Conservation (phyloP, 2,888 invertebrate genomes). For the Papilio gigon region DNA sequence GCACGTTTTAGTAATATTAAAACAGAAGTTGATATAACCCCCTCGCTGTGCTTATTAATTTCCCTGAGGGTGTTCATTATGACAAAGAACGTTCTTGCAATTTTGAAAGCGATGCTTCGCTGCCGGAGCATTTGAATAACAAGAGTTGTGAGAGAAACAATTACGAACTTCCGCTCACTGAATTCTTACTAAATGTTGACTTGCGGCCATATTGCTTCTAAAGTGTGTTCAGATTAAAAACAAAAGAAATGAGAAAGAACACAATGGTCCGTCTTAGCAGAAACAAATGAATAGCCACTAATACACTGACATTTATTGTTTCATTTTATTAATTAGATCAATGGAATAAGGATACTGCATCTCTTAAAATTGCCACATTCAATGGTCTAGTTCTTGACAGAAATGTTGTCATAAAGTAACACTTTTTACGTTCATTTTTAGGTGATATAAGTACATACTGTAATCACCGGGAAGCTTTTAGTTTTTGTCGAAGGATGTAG, state of each 20-base stretch:
- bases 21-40: conserved; percentile 31
- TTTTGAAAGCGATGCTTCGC: conserved; percentile 39
- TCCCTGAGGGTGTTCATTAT: conserved; percentile 41
- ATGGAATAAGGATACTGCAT: too few species aligned
- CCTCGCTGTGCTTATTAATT: conserved; percentile 39
- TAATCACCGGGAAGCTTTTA: too few species aligned
- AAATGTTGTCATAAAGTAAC: too few species aligned
- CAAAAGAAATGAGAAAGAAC: not conserved
- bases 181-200: conserved; percentile 35
- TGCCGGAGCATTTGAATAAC: conserved; percentile 40
- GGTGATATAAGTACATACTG: not conserved
- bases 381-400: too few species aligned
- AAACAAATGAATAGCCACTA: not conserved
- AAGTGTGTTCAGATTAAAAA: conserved; percentile 19
- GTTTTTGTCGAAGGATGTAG: too few species aligned
- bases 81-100: conserved; percentile 39
- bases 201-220: conserved; percentile 21
- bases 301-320: not conserved
- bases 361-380: too few species aligned
- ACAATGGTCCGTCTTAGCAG: not conserved
- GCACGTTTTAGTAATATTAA: conserved; percentile 26
- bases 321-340: not conserved
- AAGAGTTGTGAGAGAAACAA: conserved; percentile 39
- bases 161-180: conserved; percentile 36
- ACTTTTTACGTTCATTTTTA: not conserved